A percentile compares a stretch with the other conserved stretches of the same genome.
These are phyloP conservation scores for Temnothorax curvispinosus DNA, from an alignment of 1,140 invertebrate species.

Conservation along the genomic window DNA sequence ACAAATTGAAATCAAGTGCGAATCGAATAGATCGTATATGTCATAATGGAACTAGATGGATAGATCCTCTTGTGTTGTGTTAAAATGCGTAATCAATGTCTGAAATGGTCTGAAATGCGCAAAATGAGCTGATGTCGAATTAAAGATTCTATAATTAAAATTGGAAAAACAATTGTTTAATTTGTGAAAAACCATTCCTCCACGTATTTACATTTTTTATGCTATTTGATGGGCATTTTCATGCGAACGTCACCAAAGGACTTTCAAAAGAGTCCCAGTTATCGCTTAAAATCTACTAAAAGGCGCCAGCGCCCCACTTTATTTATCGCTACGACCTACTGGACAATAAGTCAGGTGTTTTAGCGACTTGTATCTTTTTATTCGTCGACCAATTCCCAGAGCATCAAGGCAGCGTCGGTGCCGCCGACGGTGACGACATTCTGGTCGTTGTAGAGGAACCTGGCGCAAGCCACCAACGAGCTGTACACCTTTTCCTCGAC, in stretches of 20 bases:
- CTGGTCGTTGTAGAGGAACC: constrained; percentile 94
- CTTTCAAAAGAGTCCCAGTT: background rate
- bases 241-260: background rate
- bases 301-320: constrained; percentile 78
- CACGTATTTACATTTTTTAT: background rate
- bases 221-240: background rate
- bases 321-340: constrained; percentile 4
- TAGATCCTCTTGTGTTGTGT: too few species aligned
- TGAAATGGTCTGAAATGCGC: background rate
- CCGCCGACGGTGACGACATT: constrained; percentile 95
- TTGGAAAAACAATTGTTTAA: background rate
- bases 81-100: too few species aligned
- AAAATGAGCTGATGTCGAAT: background rate
- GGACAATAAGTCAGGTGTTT: background rate
- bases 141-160: background rate
- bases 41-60: too few species aligned
- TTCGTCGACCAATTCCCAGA: constrained; percentile 95
- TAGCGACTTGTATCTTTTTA: constrained; percentile 79
- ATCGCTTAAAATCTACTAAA: constrained; percentile 76
- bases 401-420: constrained; percentile 96
- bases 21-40: too few species aligned
- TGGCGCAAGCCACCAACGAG: constrained; percentile 92
- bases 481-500: constrained; percentile 96
- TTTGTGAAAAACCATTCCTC: background rate
- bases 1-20: too few species aligned